Base-by-base conservation (phyloP, 2,113 vertebrate species). In the Pyxicephalus adspersus region DNA sequence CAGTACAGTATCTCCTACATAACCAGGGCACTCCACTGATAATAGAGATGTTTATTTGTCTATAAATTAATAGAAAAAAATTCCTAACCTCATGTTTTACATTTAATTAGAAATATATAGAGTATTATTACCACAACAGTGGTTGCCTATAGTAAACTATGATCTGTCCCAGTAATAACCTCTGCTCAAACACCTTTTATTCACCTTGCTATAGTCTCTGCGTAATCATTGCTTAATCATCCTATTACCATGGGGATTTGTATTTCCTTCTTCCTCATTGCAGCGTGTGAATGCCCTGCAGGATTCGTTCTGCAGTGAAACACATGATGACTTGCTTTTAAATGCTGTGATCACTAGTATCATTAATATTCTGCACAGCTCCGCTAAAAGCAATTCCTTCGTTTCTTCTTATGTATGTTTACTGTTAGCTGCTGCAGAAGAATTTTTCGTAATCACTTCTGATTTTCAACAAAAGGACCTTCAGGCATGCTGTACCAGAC, bases 381-480 rank as follows among this genome's bases (percentile, higher is more conserved):
- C 65, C 63, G 80, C 84, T 76, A 68, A 25, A 45, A 80, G 34
- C 51, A 2, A 5, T 17, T 84, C 85, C 50, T 77, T 52, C 0
- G 5, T 45, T 85, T 65, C 1, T 64, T 64, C 54, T 65, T 82
- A 65, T 75, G 71, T 60, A 17, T 58, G 71, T 85, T 28, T 45
- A 13, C 0, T 50, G 19, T 18, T 76, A 83, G 13, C 38, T 79
- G 64, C 85, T 84, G 76, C 11, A 34, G 54, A 83, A 64, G 5
- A 74, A 26, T 84, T 84, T 64, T 84, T 79, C 28, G 17, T 77
- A 83, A 83, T 54, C 28, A 20, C 34, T 52, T 9, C 22, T 81
- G 83, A 83, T 83, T 79, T 87, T 73, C 31, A 75, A 74, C 67
- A 58, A 83, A 78, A 78, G 63, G 68, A 76, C 67, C 86, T 83